Base-by-base conservation (phyloP, 2,888 invertebrate genomes). In the Drosophila tripunctata region DNA sequence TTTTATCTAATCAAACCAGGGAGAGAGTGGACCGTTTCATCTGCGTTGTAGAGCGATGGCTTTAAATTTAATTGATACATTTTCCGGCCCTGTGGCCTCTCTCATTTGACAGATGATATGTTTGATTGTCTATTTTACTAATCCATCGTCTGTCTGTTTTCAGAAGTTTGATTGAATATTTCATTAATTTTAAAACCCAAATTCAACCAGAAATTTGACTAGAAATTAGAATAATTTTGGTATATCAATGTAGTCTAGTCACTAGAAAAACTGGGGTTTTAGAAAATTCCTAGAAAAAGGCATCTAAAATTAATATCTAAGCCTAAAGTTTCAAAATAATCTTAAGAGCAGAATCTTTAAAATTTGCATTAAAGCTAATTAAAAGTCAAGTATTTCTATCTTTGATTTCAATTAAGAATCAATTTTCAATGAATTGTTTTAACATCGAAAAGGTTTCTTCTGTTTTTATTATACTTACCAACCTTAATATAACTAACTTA, bases 1-100 rank as follows among this genome's bases (percentile, higher is more conserved):
- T 82, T 77, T 72, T 72, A 79, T 82, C 81, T 82, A 82, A 82
- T 85, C 85, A 79, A 70, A 52, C 19, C 35, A 10, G 36, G 54
- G 30, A 57, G 30, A 57, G 50, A 45, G 40, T 12, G 19, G 12
- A 10, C 7, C 27, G 14, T 0, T 8, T 19, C 14, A 22, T n/a
- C 43, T 10, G 15, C 69, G 65, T 50, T 52, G 62, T 45, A 60
- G 54, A 66, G 66, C 61, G 65, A 66, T 71, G 51, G 74, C 77
- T 79, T 85, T 76, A 85, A 85, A 67, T 77, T 75, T 69, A 73
- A 73, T 83, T 78, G 61, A 71, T 74, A 67, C 77, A 62, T 78
- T 71, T 68, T 74, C 66, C 74, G 67, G 61, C 33, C 24, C 50
- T 64, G 70, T 54, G 70, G 73, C 56, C 48, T 7, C 47, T 21